These are phyloP conservation scores for Sceloporus undulatus DNA, from an alignment of 2,113 vertebrate genomes.

Conservation along the genomic window DNA sequence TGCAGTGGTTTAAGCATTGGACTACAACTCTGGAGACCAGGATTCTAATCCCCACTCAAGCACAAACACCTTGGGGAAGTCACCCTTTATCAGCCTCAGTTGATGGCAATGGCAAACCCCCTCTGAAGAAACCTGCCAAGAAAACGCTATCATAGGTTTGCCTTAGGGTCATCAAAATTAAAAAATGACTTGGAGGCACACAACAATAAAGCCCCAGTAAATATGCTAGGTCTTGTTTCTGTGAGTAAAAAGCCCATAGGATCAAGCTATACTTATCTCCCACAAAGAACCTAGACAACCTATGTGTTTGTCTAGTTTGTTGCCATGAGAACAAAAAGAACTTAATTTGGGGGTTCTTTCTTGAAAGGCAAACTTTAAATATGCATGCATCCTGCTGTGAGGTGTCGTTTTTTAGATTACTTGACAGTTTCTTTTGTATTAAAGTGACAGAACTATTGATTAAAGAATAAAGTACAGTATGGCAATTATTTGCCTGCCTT, in stretches of 20 bases:
- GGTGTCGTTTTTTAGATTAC: slow-evolving; percentile 24
- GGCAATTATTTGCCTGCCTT: slow-evolving; percentile 39
- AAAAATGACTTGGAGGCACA: no score
- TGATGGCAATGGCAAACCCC: no score
- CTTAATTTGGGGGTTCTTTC: background rate
- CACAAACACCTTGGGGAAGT: no score
- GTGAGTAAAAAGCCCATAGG: background rate
- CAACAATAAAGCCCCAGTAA: background rate
- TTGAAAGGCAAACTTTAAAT: slow-evolving; percentile 19
- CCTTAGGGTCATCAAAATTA: no score
- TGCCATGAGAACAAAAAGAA: slow-evolving; percentile 18
- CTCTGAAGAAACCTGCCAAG: no score
- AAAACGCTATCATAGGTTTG: no score
- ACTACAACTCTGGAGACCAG: no score
- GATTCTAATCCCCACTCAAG: no score
- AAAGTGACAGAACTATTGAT: slow-evolving; percentile 39
- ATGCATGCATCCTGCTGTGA: slow-evolving; percentile 25
- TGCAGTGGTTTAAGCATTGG: no score
- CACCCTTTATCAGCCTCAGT: no score
- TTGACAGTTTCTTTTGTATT: slow-evolving; percentile 8
- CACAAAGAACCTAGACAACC: background rate
- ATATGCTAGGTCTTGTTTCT: background rate
- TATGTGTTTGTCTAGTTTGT: background rate
- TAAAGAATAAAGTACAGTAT: slow-evolving; percentile 21
- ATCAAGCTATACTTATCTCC: background rate